Evolutionary conservation across 2,888 invertebrate species (phyloP).

Genomic region (Machimus rusticus): DNA sequence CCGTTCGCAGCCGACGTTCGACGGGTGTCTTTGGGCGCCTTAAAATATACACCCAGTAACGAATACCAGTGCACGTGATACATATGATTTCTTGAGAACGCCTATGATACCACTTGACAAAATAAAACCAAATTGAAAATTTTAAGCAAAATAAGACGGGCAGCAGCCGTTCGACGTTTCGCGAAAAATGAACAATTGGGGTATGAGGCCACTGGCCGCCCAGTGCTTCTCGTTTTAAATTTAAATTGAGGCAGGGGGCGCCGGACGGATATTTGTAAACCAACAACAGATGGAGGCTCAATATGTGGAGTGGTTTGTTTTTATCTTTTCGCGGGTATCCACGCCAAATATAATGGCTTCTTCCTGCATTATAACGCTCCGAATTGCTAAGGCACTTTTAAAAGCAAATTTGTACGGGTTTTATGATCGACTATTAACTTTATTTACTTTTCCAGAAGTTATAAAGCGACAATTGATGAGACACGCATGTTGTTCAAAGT

Average conservation of each 20-base stretch:
- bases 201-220: conserved; percentile 22
- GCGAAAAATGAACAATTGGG: conserved; percentile 33
- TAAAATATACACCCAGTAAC: not conserved
- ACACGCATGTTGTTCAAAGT: not conserved
- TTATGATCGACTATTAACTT: not conserved
- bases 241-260: not conserved
- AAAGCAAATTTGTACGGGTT: not conserved
- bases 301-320: not conserved
- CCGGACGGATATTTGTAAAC: conserved; percentile 23
- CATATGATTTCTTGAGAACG: conserved; percentile 2
- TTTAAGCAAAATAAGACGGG: not conserved
- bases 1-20: not conserved
- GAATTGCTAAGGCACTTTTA: not conserved
- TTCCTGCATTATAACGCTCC: not conserved
- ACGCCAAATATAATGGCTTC: not conserved
- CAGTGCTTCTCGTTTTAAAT: not conserved
- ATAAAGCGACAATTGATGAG: not conserved
- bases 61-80: not conserved
- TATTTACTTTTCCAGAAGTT: not conserved
- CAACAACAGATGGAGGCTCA: not conserved
- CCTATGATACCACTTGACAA: not conserved
- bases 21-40: not conserved
- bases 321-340: not conserved
- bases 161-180: not conserved
- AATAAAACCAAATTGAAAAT: not conserved